These are phyloP conservation scores for Corapipo altera DNA, from an alignment of 2,113 vertebrate genomes.

Conservation along the genomic window DNA sequence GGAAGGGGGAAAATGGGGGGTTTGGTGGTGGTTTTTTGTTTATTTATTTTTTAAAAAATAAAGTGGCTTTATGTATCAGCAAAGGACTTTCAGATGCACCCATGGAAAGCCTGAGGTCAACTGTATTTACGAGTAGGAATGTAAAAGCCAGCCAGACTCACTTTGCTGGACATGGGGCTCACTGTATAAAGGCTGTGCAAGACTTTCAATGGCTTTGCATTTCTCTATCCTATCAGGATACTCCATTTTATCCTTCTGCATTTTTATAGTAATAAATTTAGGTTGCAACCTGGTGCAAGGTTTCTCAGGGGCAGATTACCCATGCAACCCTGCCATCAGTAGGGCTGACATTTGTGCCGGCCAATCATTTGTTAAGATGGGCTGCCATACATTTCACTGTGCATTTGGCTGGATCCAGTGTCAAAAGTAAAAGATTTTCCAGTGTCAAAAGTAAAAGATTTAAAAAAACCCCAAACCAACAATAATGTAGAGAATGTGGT, in stretches of 20 bases:
- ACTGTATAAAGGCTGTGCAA: not conserved
- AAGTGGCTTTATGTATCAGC: not conserved
- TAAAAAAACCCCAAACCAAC: not conserved
- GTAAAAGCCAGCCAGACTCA: not conserved
- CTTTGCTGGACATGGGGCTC: not conserved
- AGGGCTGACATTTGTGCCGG: not conserved
- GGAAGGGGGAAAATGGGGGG: not conserved
- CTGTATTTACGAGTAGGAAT: not conserved
- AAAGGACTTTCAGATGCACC: not conserved
- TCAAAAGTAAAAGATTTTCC: no score
- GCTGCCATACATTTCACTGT: not conserved
- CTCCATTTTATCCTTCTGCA: not conserved
- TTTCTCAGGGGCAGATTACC: not conserved
- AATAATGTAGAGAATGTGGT: not conserved
- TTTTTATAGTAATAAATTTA: not conserved
- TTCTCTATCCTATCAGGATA: not conserved
- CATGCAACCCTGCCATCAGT: not conserved
- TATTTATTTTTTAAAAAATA: not conserved
- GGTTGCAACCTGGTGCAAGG: not conserved
- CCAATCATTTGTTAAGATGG: not conserved
- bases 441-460: not conserved
- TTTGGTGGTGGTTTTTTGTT: not conserved
- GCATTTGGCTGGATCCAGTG: not conserved
- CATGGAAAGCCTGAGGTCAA: not conserved
- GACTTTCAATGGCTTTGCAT: not conserved